Percentiles rank a stretch among this genome's conserved stretches.
phyloP scores from a whole-genome alignment of 2,797 vertebrate genomes.

The Cyclopterus lumpus region DNA sequence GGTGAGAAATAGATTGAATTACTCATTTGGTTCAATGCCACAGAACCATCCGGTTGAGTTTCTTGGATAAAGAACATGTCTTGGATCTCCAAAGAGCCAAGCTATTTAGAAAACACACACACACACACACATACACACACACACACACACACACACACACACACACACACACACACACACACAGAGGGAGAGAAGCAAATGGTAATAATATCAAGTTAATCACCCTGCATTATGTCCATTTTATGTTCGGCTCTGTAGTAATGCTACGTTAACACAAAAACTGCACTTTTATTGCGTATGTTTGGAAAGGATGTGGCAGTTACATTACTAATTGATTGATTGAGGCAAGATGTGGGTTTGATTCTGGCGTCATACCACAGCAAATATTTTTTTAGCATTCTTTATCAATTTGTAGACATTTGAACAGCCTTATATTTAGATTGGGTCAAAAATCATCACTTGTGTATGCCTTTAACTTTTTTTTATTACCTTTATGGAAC shows the following conservation, averaged over 20 bases:
- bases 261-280: background rate
- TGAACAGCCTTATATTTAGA: background rate
- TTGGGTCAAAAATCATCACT: background rate
- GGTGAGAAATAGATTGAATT: background rate
- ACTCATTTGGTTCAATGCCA: slow-evolving; percentile 85
- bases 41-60: slow-evolving; percentile 92
- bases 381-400: background rate
- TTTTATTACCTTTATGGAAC: background rate
- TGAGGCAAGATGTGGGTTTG: background rate
- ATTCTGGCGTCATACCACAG: background rate
- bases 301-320: background rate
- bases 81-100: slow-evolving; percentile 91
- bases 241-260: background rate
- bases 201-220: background rate
- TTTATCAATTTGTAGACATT: background rate
- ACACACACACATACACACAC: slow-evolving; percentile 12
- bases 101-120: slow-evolving; percentile 72
- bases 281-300: background rate
- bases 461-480: background rate
- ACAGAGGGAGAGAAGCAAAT: background rate
- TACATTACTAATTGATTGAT: background rate
- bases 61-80: slow-evolving; percentile 88
- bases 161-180: slow-evolving; percentile 6
- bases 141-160: slow-evolving; percentile 7
- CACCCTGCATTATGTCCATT: background rate